These are phyloP conservation scores for Phenganax stokvisi DNA, from an alignment of 92 coral and sea anemone species.

Conservation along the genomic window DNA sequence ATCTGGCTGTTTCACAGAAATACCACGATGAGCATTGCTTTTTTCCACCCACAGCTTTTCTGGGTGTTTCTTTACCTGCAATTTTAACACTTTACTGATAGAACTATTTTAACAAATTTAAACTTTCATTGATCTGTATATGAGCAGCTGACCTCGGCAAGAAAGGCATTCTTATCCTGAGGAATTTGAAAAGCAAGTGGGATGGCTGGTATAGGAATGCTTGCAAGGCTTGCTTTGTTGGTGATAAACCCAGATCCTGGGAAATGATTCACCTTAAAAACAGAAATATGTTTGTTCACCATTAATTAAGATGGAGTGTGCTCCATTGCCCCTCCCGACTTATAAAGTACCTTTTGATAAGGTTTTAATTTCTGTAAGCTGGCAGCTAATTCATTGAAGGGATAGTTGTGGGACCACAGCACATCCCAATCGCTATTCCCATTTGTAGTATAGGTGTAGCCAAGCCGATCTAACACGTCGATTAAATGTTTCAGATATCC, in stretches of 20 bases:
- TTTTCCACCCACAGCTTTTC: constrained; percentile 90
- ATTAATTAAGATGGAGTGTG: too few species aligned
- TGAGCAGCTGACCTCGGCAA: constrained; percentile 58
- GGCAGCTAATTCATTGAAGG: constrained; percentile 58
- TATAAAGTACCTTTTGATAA: constrained; percentile 68
- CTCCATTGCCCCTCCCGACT: too few species aligned
- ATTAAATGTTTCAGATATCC: constrained; percentile 84
- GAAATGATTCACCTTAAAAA: constrained; percentile 78
- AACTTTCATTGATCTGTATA: not conserved
- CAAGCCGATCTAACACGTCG: constrained; percentile 69
- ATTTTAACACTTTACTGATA: not conserved
- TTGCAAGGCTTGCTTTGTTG: constrained; percentile 82
- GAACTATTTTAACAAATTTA: not conserved
- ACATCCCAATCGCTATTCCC: constrained; percentile 65
- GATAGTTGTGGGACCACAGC: constrained; percentile 93
- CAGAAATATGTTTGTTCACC: not conserved
- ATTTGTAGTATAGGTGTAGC: constrained; percentile 59
- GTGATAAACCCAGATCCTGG: constrained; percentile 95
- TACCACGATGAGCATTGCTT: constrained; percentile 86
- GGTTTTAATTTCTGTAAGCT: constrained; percentile 52
- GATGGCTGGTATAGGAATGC: constrained; percentile 60
- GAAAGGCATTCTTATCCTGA: constrained; percentile 64
- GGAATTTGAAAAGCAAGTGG: constrained; percentile 93
- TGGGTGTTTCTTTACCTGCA: constrained; percentile 63
- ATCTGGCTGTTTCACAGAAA: constrained; percentile 67